These are phyloP conservation scores for Saimiri boliviensis DNA, from an alignment of 2,113 vertebrate genomes.

Conservation along the genomic window DNA sequence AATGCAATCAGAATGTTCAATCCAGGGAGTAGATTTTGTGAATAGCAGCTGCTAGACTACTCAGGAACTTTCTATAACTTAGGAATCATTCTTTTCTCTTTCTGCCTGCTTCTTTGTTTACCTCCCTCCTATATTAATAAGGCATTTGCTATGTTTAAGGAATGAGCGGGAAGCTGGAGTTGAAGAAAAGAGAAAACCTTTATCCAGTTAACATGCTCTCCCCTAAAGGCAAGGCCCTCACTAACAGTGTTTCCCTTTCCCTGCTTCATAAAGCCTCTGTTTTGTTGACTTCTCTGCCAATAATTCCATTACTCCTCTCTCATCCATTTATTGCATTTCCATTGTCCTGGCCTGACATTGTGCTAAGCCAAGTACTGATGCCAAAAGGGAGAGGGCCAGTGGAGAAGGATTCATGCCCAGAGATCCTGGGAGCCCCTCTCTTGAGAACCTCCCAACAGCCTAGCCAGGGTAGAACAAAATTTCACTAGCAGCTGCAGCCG, in stretches of 20 bases:
- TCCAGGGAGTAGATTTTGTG: conserved; percentile 1
- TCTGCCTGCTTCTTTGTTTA: not conserved
- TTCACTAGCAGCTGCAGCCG: conserved; percentile 60
- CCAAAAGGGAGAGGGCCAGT: conserved; percentile 43
- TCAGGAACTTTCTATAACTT: not conserved
- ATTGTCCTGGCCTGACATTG: conserved; percentile 24
- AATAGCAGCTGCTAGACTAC: not conserved
- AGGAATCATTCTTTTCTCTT: not conserved
- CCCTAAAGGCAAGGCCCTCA: not conserved
- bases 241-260: not conserved
- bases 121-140: conserved; percentile 14
- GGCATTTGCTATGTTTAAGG: conserved; percentile 4
- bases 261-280: not conserved
- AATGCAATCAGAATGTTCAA: not conserved
- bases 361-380: conserved; percentile 37
- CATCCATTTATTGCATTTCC: conserved; percentile 15
- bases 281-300: conserved; percentile 47
- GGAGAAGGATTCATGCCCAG: conserved; percentile 22
- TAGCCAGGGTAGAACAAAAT: conserved; percentile 20
- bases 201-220: not conserved
- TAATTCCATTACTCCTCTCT: conserved; percentile 9
- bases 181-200: not conserved
- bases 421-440: conserved; percentile 16
- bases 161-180: not conserved
- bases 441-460: conserved; percentile 12